A percentile compares a stretch with the other conserved stretches of the same genome.
phyloP scores from a whole-genome alignment of 2,888 invertebrate species.

The Cephus runcator region DNA sequence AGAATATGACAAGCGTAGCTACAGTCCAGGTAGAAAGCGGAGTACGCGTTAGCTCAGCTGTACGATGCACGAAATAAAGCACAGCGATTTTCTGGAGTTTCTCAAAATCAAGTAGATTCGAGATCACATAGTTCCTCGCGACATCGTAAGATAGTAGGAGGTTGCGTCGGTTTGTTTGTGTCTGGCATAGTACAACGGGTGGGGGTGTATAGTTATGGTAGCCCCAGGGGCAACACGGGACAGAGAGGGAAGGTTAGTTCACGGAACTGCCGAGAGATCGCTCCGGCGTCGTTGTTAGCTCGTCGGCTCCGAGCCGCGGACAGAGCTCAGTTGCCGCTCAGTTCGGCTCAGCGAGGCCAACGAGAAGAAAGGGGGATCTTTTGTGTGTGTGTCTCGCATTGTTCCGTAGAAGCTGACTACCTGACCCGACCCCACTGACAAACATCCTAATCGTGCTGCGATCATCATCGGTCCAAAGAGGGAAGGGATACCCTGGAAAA shows the following conservation, averaged over 20 bases:
- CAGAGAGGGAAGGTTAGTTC: slow-evolving; percentile 35
- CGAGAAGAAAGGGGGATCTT: slow-evolving; percentile 59
- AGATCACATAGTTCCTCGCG: background rate
- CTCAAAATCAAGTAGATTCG: background rate
- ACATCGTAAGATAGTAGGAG: background rate
- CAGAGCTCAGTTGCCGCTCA: slow-evolving; percentile 70
- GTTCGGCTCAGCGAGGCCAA: slow-evolving; percentile 64
- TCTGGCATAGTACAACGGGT: slow-evolving; percentile 21
- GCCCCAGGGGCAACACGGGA: slow-evolving; percentile 16
- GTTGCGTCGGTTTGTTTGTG: slow-evolving; percentile 32
- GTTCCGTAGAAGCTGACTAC: slow-evolving; percentile 7
- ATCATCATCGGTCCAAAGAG: background rate
- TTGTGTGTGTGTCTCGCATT: slow-evolving; percentile 40
- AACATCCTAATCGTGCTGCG: slow-evolving; percentile 2
- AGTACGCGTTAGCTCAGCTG: background rate
- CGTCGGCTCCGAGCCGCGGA: slow-evolving; percentile 65
- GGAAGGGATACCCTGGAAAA: slow-evolving; percentile 13
- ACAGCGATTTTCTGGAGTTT: background rate
- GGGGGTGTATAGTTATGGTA: slow-evolving; percentile 16
- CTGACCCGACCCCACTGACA: slow-evolving; percentile 10
- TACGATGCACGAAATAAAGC: background rate
- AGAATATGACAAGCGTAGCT: background rate
- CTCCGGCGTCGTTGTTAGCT: slow-evolving; percentile 66
- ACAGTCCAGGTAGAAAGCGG: background rate
- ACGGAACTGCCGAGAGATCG: slow-evolving; percentile 68